phyloP scores from a whole-genome alignment of 1,140 invertebrate species.

The Stratiolaelaps scimitus region DNA sequence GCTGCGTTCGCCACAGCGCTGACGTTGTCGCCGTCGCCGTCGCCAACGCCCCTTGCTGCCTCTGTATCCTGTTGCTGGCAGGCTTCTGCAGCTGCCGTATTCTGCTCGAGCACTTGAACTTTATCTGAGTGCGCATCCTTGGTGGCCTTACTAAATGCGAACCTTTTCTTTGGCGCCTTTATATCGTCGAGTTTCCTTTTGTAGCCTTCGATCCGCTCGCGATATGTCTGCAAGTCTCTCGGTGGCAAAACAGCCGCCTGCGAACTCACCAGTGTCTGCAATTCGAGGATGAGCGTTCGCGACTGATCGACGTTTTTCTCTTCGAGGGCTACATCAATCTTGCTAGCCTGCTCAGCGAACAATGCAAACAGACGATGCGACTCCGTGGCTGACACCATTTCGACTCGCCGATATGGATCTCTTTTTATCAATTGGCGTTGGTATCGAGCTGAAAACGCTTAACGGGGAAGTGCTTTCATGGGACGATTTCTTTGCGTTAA shows the following conservation, averaged over 20 bases:
- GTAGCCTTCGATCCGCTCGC: conserved; percentile 5
- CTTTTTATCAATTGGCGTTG: too few species aligned
- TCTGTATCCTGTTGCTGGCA: too few species aligned
- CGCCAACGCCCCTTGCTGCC: too few species aligned
- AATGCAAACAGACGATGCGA: not conserved
- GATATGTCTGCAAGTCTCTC: conserved; percentile 5
- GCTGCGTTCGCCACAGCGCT: not conserved
- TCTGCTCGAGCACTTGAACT: not conserved
- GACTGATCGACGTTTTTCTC: conserved; percentile 5
- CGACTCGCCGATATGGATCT: not conserved
- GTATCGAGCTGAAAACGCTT: too few species aligned
- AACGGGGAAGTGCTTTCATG: too few species aligned
- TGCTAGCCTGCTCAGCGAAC: not conserved
- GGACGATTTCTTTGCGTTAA: too few species aligned
- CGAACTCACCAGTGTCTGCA: conserved; percentile 22
- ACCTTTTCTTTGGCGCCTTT: conserved; percentile 20
- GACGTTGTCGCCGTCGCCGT: not conserved
- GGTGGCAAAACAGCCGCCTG: not conserved
- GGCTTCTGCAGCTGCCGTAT: not conserved
- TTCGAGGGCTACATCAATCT: not conserved
- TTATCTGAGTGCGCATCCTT: not conserved
- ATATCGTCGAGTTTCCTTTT: conserved; percentile 17
- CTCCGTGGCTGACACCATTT: conserved; percentile 14
- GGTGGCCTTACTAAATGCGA: conserved; percentile 17
- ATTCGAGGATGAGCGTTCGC: conserved; percentile 34